Evolutionary conservation across 2,113 vertebrate genomes (phyloP).

Genomic region (Salminus brasiliensis): DNA sequence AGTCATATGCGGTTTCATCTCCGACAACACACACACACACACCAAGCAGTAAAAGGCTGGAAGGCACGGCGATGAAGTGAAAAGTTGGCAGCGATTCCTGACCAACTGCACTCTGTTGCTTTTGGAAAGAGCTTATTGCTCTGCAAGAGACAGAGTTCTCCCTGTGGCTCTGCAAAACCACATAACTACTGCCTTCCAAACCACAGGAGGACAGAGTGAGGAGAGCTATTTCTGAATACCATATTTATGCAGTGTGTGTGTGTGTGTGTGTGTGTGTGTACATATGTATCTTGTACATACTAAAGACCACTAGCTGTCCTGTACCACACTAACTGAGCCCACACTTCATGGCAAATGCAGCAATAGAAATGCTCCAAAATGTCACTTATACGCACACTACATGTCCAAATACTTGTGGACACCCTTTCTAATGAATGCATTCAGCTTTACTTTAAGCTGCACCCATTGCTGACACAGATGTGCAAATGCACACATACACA

Average conservation of each 20-base stretch:
- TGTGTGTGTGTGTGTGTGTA: conserved; percentile 18
- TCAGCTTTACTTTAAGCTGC: no score
- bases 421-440: no score
- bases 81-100: not conserved
- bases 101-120: not conserved
- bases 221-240: conserved; percentile 20
- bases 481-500: no score
- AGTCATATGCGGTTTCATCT: no score
- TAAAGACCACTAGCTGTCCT: no score
- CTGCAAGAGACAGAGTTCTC: conserved; percentile 14
- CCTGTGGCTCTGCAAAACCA: conserved; percentile 24
- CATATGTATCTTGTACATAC: no score
- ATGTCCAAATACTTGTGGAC: no score
- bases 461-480: no score
- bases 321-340: no score
- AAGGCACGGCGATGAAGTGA: not conserved
- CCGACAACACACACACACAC: conserved; percentile 27
- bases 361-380: no score
- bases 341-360: no score
- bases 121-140: conserved; percentile 16
- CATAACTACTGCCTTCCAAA: conserved; percentile 22
- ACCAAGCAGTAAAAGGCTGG: conserved; percentile 10
- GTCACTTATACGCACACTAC: no score
- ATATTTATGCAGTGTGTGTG: conserved; percentile 9
- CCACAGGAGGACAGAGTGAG: not conserved